phyloP scores from a whole-genome alignment of 1,140 invertebrate species.

The Kradibia gibbosae region DNA sequence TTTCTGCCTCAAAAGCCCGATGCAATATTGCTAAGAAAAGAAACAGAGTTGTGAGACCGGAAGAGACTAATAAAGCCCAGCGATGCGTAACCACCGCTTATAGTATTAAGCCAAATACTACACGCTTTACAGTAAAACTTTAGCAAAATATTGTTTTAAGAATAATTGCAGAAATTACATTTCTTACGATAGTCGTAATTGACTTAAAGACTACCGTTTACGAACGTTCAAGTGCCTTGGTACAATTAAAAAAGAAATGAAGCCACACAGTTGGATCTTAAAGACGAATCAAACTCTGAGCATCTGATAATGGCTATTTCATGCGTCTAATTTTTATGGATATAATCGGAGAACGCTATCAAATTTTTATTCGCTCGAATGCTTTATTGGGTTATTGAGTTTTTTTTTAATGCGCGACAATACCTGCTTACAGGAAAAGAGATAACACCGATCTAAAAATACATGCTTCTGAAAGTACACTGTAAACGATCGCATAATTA shows the following conservation, averaged over 20 bases:
- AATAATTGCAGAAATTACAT: not conserved
- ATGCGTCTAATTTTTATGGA: not conserved
- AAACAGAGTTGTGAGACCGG: not conserved
- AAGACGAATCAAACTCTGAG: not conserved
- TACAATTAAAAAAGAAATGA: no score
- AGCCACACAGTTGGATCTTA: not conserved
- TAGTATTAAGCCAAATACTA: not conserved
- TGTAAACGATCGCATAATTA: not conserved
- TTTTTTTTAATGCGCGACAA: not conserved
- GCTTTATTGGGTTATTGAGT: not conserved
- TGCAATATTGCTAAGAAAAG: not conserved
- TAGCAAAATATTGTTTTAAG: not conserved
- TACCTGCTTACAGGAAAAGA: not conserved
- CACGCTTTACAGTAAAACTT: not conserved
- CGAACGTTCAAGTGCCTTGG: not conserved
- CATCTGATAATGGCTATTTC: not conserved
- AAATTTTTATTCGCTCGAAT: not conserved
- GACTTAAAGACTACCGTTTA: not conserved
- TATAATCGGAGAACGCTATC: not conserved
- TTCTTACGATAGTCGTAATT: not conserved
- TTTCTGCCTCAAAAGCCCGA: not conserved
- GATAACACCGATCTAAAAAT: not conserved
- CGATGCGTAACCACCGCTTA: not conserved
- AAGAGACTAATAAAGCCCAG: not conserved
- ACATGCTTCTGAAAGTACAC: not conserved